Evolutionary conservation across 2,888 invertebrate genomes (phyloP).

Genomic region (Glaucopsyche alexis): DNA sequence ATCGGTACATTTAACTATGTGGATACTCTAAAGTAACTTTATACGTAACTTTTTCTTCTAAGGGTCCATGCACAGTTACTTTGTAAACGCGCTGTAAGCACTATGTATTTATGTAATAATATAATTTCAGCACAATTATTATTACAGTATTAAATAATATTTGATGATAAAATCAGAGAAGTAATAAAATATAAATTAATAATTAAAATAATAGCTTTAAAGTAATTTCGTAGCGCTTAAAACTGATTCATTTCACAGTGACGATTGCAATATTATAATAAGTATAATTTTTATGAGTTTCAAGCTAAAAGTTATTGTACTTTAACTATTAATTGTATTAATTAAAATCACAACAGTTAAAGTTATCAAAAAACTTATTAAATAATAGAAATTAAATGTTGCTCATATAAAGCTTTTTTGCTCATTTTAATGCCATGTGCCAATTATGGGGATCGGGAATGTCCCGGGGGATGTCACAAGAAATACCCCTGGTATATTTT

Average conservation of each 20-base stretch:
- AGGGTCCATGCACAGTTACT: constrained; percentile 21
- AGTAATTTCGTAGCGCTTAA: background rate
- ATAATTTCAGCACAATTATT: background rate
- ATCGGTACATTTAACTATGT: too few species aligned
- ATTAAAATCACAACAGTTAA: background rate
- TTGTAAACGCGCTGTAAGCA: constrained; percentile 18
- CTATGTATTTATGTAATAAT: background rate
- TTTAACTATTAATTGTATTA: background rate
- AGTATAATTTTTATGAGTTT: background rate
- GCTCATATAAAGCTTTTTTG: constrained; percentile 24
- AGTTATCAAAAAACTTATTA: background rate
- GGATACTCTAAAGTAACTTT: background rate
- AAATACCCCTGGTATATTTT: background rate
- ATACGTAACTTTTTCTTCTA: constrained; percentile 4
- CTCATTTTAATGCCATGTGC: constrained; percentile 18
- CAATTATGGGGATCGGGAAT: background rate
- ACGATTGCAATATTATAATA: background rate
- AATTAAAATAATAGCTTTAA: constrained; percentile 12
- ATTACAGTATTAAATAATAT: constrained; percentile 13
- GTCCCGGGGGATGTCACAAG: background rate
- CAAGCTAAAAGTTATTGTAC: background rate
- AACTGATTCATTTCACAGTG: background rate
- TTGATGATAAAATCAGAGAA: constrained; percentile 8
- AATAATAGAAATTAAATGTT: background rate
- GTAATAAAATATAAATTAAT: constrained; percentile 1